A percentile compares a stretch with the other conserved stretches of the same genome.
These are phyloP conservation scores for Drosophila insularis DNA, from an alignment of 1,140 invertebrate species.

Conservation along the genomic window DNA sequence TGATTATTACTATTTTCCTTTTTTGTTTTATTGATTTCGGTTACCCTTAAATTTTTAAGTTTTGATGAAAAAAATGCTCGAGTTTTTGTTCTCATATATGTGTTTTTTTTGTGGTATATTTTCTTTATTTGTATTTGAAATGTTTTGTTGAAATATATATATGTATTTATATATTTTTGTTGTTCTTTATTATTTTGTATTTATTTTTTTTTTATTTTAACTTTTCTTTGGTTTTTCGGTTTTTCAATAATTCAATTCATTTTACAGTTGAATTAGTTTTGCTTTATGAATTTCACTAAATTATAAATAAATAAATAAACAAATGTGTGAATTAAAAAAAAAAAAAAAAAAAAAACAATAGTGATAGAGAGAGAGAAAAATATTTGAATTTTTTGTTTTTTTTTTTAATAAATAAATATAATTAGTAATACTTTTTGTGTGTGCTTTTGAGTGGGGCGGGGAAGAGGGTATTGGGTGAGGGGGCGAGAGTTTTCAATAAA, in stretches of 20 bases:
- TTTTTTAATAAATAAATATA: constrained; percentile 65
- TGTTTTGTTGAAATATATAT: constrained; percentile 35
- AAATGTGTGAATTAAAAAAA: constrained; percentile 52
- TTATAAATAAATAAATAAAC: constrained; percentile 65
- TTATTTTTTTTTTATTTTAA: constrained; percentile 57
- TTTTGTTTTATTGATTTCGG: constrained; percentile 12
- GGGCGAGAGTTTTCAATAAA: constrained; percentile 38
- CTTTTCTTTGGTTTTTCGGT: constrained; percentile 70
- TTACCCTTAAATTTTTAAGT: constrained; percentile 30
- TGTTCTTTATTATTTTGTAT: constrained; percentile 32
- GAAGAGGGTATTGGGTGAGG: constrained; percentile 21
- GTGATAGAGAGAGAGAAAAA: background rate
- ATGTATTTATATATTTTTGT: background rate
- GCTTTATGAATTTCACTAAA: constrained; percentile 56
- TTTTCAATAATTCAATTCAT: constrained; percentile 37
- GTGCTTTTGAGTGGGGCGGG: constrained; percentile 27
- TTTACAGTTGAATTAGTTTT: constrained; percentile 54
- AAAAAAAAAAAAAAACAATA: constrained; percentile 21
- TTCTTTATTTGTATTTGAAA: constrained; percentile 6
- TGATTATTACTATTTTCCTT: constrained; percentile 24
- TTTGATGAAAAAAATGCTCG: constrained; percentile 6
- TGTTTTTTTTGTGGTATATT: background rate
- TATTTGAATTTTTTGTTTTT: background rate
- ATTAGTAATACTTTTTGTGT: constrained; percentile 57
- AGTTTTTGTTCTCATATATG: background rate